Conservation (phyloP, 2,888 invertebrate species). For the Leucania comma region DNA sequence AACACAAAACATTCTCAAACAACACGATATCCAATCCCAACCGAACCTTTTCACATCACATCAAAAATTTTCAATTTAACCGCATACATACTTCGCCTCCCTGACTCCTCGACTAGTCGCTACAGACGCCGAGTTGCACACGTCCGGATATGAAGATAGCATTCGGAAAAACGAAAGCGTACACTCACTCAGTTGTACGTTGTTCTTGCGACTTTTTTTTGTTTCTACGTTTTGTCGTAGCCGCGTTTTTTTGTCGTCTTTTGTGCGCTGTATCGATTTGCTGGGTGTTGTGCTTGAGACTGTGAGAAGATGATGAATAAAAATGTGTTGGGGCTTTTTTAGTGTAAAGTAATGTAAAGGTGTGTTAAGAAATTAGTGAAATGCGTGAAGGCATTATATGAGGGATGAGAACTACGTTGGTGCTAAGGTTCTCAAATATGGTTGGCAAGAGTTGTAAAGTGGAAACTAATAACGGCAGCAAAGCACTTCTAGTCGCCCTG, state of each 20-base stretch:
- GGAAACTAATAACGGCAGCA: neutral
- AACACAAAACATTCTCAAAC: conserved; percentile 45
- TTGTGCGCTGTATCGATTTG: conserved; percentile 80
- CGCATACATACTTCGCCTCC: conserved; percentile 45
- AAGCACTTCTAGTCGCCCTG: neutral
- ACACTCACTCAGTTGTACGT: conserved; percentile 79
- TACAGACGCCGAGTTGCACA: conserved; percentile 62
- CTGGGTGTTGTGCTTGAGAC: conserved; percentile 66
- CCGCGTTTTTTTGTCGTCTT: conserved; percentile 77
- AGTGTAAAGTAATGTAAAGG: neutral
- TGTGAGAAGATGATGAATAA: conserved; percentile 64
- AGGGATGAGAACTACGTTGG: neutral
- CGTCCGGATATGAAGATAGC: conserved; percentile 89
- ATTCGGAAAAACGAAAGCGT: conserved; percentile 83
- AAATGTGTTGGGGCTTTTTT: conserved; percentile 31
- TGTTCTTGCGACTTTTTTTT: conserved; percentile 79
- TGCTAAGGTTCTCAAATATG: neutral
- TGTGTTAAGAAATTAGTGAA: neutral
- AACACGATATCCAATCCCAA: conserved; percentile 48
- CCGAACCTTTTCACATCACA: conserved; percentile 64
- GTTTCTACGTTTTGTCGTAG: conserved; percentile 71
- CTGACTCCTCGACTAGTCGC: conserved; percentile 53
- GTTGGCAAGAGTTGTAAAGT: neutral
- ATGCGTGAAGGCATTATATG: neutral
- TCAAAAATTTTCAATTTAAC: conserved; percentile 62